Base-by-base conservation (phyloP, 2,113 vertebrate genomes). In the Protobothrops flavoviridis region DNA sequence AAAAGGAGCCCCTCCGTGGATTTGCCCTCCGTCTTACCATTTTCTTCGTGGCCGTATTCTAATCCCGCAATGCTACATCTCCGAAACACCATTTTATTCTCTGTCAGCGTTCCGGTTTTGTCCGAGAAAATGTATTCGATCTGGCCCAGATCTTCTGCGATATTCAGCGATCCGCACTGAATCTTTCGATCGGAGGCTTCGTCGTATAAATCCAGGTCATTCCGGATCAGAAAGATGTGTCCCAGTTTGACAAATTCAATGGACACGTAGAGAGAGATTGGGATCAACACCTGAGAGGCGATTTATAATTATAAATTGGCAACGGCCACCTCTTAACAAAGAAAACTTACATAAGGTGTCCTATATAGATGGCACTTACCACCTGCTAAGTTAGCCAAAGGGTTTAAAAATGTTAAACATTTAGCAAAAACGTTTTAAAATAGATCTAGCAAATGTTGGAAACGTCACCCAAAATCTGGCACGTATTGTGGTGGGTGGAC, bases 41-140 rank as follows among this genome's bases (percentile, higher is more conserved):
- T 99, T 92, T 99, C 99, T 87, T 98, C 95, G 81, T 99, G 99
- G 93, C 98, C 98, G 92, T 99, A 99, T 91, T 99, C 99, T 5
- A 97, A 97, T 23, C 99, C 99, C n/a, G 98, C 98, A 91, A 99
- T 98, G 92, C 98, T 99, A 96, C 99, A 99, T 48, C 99, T 98
- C 43, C 98, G 97, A 95, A 99, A 99, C 95, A 99, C 98, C 99
- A 99, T 99, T 96, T 99, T 99, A 96, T 99, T 99, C 96, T 99
- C 99, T 0, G 99, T 99, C 74, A 99, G 98, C 0, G 99, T 99
- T 95, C 99, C 99, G 0, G 99, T 99, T 96, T 99, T 99, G 96
- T 99, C 99, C 2, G 99, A 99, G 96, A 99, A 99, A 93, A 99
- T 95, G 94, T 99, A 99, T 93, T 99, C 98, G 94, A 99, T 98